Evolutionary conservation across 2,113 vertebrate species (phyloP).

Genomic region (Ardeotis arabs): DNA sequence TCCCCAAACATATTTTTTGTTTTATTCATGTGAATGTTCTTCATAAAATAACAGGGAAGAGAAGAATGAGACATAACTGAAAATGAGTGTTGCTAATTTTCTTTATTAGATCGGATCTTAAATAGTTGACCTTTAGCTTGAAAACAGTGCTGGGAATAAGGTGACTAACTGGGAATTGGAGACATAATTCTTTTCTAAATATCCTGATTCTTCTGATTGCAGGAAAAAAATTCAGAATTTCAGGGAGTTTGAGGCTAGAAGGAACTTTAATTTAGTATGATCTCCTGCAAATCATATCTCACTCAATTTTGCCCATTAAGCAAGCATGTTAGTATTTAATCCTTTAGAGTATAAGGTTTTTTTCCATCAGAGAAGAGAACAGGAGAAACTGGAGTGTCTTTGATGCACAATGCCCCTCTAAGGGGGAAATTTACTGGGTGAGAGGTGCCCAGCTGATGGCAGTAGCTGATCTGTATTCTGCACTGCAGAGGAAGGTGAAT

Average conservation of each 20-base stretch:
- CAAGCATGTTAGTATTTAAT: not conserved
- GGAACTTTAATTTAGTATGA: not conserved
- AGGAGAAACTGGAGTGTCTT: not conserved
- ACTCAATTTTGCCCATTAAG: not conserved
- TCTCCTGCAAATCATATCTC: not conserved
- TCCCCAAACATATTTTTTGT: too few relatives aligned
- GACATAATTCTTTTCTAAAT: not conserved
- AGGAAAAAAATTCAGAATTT: not conserved
- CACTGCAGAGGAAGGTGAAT: not conserved
- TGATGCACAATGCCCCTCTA: not conserved
- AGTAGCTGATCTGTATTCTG: not conserved
- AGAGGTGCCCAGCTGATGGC: not conserved
- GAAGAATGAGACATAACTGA: not conserved
- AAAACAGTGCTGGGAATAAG: not conserved
- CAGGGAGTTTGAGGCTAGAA: not conserved
- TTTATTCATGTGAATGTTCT: not conserved
- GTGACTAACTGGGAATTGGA: not conserved
- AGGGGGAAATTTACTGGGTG: not conserved
- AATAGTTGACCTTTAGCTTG: not conserved
- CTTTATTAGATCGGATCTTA: not conserved
- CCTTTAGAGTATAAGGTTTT: not conserved
- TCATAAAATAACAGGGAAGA: not conserved
- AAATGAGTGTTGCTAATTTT: not conserved
- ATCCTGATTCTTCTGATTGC: not conserved
- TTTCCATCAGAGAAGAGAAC: not conserved